phyloP scores from a whole-genome alignment of 2,888 invertebrate species.

The Stictocephala bisonia region DNA sequence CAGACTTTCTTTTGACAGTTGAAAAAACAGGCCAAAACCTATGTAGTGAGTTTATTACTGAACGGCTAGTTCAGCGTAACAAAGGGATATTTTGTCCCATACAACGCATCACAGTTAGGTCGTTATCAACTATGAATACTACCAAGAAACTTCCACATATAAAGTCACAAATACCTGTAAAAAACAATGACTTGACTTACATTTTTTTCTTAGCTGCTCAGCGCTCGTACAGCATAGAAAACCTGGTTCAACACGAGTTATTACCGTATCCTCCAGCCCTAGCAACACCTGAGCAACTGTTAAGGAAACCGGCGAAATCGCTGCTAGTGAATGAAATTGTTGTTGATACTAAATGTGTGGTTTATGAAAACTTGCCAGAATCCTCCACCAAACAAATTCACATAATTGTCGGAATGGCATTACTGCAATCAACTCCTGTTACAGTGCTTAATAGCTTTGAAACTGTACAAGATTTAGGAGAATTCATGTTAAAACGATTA shows the following conservation, averaged over 20 bases:
- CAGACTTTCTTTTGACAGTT: constrained; percentile 25
- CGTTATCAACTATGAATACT: not conserved
- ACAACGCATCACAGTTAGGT: constrained; percentile 2
- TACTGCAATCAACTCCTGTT: constrained; percentile 20
- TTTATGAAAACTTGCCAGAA: constrained; percentile 1
- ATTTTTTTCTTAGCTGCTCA: constrained; percentile 35
- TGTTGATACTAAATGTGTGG: constrained; percentile 16
- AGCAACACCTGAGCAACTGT: constrained; percentile 11
- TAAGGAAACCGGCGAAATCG: constrained; percentile 12
- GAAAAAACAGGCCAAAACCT: not conserved
- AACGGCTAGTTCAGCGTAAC: not conserved
- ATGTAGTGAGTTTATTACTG: not conserved
- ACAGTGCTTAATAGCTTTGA: constrained; percentile 31
- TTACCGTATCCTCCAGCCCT: constrained; percentile 21
- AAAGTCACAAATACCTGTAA: not conserved
- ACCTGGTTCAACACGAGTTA: constrained; percentile 36
- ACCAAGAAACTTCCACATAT: constrained; percentile 4
- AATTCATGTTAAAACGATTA: not conserved
- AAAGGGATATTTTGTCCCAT: constrained; percentile 1
- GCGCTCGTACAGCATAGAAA: constrained; percentile 30
- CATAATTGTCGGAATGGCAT: constrained; percentile 20
- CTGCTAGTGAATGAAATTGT: constrained; percentile 21
- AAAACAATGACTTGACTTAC: constrained; percentile 25
- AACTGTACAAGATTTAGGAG: constrained; percentile 5
- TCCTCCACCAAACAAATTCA: not conserved